phyloP scores from a whole-genome alignment of 2,888 invertebrate genomes.

The Cryptus viduatorius region DNA sequence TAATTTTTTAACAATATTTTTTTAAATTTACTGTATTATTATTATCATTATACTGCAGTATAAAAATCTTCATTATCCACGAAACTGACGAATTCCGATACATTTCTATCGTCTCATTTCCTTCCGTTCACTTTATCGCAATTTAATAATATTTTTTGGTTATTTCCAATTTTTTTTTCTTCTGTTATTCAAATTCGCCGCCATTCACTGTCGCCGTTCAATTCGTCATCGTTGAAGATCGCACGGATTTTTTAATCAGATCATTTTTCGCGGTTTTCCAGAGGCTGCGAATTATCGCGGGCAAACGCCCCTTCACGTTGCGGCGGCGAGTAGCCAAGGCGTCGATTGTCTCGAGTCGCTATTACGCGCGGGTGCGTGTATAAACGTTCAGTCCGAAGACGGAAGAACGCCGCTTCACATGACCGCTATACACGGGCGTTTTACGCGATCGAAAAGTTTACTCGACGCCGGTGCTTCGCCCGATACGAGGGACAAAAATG shows the following conservation, averaged over 20 bases:
- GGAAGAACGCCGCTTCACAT: constrained; percentile 88
- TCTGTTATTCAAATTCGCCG: no score
- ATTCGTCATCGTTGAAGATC: no score
- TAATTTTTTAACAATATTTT: neutral
- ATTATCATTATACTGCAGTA: no score
- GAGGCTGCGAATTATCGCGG: constrained; percentile 87
- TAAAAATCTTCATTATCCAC: no score
- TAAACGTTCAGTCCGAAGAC: constrained; percentile 87
- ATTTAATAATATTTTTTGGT: no score
- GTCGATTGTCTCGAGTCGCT: constrained; percentile 87
- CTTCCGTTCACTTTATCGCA: no score
- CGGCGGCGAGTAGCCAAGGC: constrained; percentile 87
- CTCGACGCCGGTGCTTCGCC: constrained; percentile 87
- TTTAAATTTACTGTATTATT: neutral
- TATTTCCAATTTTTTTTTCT: neutral
- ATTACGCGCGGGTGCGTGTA: constrained; percentile 86
- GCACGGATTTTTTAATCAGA: no score
- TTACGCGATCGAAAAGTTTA: constrained; percentile 88
- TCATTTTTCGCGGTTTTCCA: constrained; percentile 36
- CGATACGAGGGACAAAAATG: constrained; percentile 87
- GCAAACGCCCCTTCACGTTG: constrained; percentile 88
- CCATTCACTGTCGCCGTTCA: no score
- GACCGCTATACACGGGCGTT: constrained; percentile 89
- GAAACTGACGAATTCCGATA: no score
- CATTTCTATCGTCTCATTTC: no score